These are phyloP conservation scores for Altica lythri DNA, from an alignment of 2,888 invertebrate species.

Conservation along the genomic window DNA sequence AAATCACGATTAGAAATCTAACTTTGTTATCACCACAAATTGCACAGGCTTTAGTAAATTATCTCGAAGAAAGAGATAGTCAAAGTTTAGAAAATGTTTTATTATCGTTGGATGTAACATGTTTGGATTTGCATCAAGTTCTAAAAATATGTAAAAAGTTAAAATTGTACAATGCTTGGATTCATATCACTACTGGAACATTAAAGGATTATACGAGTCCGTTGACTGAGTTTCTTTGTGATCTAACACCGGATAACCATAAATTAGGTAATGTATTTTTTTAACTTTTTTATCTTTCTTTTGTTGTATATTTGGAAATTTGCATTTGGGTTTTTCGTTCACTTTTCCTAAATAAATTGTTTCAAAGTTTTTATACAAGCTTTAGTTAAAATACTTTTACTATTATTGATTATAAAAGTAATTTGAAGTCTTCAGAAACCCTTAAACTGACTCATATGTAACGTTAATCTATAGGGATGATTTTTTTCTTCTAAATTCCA, in stretches of 20 bases:
- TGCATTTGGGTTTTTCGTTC: too few species aligned
- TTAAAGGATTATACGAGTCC: conserved; percentile 76
- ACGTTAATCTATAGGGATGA: too few species aligned
- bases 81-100: conserved; percentile 72
- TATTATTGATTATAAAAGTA: background rate
- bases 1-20: conserved; percentile 69
- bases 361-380: too few species aligned
- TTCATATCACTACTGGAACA: conserved; percentile 78
- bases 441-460: too few species aligned
- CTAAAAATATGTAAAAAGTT: conserved; percentile 61
- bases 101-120: conserved; percentile 72
- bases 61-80: conserved; percentile 65
- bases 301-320: background rate
- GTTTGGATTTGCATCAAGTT: conserved; percentile 76
- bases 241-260: conserved; percentile 59
- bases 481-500: too few species aligned
- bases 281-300: background rate
- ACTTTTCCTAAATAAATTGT: too few species aligned
- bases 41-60: conserved; percentile 72
- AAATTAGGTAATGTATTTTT: conserved; percentile 55
- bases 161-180: conserved; percentile 70
- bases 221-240: conserved; percentile 68
- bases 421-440: background rate
- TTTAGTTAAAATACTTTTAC: background rate
- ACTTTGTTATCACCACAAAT: conserved; percentile 69